phyloP scores from a whole-genome alignment of 2,888 invertebrate genomes.

The Agrochola lychnidis region DNA sequence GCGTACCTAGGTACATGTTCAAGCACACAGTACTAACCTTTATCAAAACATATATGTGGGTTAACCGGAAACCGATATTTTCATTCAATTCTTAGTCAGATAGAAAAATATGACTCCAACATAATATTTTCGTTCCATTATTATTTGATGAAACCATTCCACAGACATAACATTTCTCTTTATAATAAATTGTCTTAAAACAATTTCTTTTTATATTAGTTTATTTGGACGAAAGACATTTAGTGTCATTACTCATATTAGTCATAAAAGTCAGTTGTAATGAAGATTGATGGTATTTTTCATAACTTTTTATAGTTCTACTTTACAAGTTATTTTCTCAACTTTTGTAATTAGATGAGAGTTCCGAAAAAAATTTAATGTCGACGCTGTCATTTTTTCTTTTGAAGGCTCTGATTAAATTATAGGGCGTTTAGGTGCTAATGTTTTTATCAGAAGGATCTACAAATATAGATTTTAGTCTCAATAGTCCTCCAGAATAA shows the following conservation, averaged over 20 bases:
- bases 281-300: slow-evolving; percentile 59
- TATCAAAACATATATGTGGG: not conserved
- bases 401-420: slow-evolving; percentile 25
- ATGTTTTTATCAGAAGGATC: not conserved
- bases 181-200: slow-evolving; percentile 54
- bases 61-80: slow-evolving; percentile 21
- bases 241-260: slow-evolving; percentile 59
- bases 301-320: slow-evolving; percentile 53
- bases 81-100: slow-evolving; percentile 16
- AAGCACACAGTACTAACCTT: not conserved
- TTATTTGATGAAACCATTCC: slow-evolving; percentile 27
- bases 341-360: slow-evolving; percentile 58
- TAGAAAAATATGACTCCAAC: slow-evolving; percentile 21
- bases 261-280: slow-evolving; percentile 58
- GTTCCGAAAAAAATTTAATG: slow-evolving; percentile 27
- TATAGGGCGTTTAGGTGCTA: not conserved
- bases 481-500: no score
- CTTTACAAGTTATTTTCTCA: slow-evolving; percentile 54
- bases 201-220: slow-evolving; percentile 51
- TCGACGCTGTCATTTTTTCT: slow-evolving; percentile 23
- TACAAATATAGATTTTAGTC: not conserved
- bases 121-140: slow-evolving; percentile 42
- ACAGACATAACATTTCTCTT: slow-evolving; percentile 38
- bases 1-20: not conserved
- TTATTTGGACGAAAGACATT: slow-evolving; percentile 48